Percentiles rank a stretch among this genome's conserved stretches.
Evolutionary conservation across 2,888 invertebrate genomes (phyloP).

Genomic region (Calephelis perditalis): DNA sequence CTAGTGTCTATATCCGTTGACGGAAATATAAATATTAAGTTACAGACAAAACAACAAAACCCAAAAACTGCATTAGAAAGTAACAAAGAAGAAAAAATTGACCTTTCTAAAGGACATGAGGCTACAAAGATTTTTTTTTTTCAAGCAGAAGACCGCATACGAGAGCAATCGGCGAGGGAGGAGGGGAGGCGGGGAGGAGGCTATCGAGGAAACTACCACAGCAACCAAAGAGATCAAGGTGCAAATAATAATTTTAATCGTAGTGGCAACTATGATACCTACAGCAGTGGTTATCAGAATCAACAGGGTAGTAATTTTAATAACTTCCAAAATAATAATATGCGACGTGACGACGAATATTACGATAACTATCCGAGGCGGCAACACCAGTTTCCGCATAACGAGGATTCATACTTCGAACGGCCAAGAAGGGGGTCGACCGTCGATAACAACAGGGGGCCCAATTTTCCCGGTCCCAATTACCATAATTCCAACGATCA

Average conservation of each 20-base stretch:
- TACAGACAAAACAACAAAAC: slow-evolving; percentile 35
- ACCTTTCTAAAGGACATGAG: slow-evolving; percentile 42
- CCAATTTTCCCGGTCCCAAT: slow-evolving; percentile 21
- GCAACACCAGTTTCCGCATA: slow-evolving; percentile 43
- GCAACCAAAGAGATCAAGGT: slow-evolving; percentile 33
- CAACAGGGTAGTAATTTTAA: slow-evolving; percentile 34
- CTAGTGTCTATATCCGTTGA: slow-evolving; percentile 78
- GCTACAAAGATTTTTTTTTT: too few relatives aligned
- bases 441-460: slow-evolving; percentile 28
- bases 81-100: slow-evolving; percentile 36
- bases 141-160: too few relatives aligned
- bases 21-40: slow-evolving; percentile 79
- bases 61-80: slow-evolving; percentile 16
- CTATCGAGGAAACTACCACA: slow-evolving; percentile 54
- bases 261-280: slow-evolving; percentile 29
- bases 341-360: slow-evolving; percentile 41
- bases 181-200: slow-evolving; percentile 68
- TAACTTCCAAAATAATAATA: slow-evolving; percentile 32
- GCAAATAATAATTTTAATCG: not conserved
- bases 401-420: slow-evolving; percentile 39
- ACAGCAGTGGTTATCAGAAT: slow-evolving; percentile 35
- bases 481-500: slow-evolving; percentile 27
- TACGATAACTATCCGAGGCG: slow-evolving; percentile 43
- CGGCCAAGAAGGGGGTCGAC: slow-evolving; percentile 28
- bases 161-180: too few relatives aligned